phyloP scores from a whole-genome alignment of 2,113 vertebrate species.

The Otolemur garnettii region DNA sequence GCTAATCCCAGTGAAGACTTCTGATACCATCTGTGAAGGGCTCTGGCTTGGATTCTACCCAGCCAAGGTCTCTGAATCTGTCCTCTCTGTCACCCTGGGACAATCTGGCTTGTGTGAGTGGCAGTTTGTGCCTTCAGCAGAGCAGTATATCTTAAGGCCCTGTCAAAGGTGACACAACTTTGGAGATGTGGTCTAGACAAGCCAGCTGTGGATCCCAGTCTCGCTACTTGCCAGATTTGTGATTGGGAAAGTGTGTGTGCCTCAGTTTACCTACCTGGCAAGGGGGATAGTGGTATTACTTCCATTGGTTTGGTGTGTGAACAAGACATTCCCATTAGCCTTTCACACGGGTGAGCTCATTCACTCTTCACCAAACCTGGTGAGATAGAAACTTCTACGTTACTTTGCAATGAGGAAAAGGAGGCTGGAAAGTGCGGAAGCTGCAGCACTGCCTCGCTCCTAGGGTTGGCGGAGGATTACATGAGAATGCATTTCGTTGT shows the following conservation, averaged over 20 bases:
- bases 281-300: fast-evolving
- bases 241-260: background rate
- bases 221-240: background rate
- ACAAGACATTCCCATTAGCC: background rate
- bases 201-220: background rate
- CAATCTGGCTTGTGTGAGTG: background rate
- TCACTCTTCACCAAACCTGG: background rate
- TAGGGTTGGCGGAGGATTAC: background rate
- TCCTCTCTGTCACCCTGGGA: background rate
- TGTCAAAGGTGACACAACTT: background rate
- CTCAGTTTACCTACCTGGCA: background rate
- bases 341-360: background rate
- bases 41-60: background rate
- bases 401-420: background rate
- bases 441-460: too few species aligned
- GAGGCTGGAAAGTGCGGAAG: background rate
- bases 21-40: background rate
- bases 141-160: background rate
- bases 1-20: background rate
- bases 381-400: background rate
- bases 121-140: background rate
- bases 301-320: fast-evolving
- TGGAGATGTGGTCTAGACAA: background rate
- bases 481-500: background rate
- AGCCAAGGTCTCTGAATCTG: background rate